Evolutionary conservation across 2,113 vertebrate species (phyloP).

Genomic region (Lycaon pictus): DNA sequence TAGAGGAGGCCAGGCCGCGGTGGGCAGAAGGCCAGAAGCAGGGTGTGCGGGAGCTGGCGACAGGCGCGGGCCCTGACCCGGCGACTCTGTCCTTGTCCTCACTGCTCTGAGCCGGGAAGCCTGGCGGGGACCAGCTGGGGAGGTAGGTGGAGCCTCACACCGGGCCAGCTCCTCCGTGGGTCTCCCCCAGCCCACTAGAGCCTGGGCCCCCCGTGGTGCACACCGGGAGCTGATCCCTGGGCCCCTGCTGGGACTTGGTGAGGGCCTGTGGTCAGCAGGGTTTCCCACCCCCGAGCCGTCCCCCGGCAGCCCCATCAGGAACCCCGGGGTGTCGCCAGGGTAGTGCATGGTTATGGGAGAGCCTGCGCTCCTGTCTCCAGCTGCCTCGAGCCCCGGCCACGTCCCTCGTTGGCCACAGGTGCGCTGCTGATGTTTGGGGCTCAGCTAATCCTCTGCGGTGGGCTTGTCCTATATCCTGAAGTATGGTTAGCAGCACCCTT

Average conservation of each 20-base stretch:
- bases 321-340: too few species aligned
- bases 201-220: rapidly evolving
- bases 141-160: background rate
- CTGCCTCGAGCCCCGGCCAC: rapidly evolving
- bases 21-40: rapidly evolving
- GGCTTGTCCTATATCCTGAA: rapidly evolving
- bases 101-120: rapidly evolving
- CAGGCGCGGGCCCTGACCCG: background rate
- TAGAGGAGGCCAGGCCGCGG: rapidly evolving
- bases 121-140: rapidly evolving
- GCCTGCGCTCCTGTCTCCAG: rapidly evolving
- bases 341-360: rapidly evolving
- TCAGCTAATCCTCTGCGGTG: rapidly evolving
- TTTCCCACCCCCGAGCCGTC: background rate
- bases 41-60: rapidly evolving
- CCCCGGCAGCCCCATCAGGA: rapidly evolving
- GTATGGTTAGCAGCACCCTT: background rate
- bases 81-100: background rate
- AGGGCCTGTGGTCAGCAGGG: background rate
- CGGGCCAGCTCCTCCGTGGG: rapidly evolving
- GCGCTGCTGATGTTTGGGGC: rapidly evolving
- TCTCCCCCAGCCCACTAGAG: too few species aligned
- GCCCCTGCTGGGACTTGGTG: background rate
- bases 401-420: background rate
- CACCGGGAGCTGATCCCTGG: rapidly evolving